Evolutionary conservation across 2,888 invertebrate genomes (phyloP).

Genomic region (Schrankia costaestrigalis): DNA sequence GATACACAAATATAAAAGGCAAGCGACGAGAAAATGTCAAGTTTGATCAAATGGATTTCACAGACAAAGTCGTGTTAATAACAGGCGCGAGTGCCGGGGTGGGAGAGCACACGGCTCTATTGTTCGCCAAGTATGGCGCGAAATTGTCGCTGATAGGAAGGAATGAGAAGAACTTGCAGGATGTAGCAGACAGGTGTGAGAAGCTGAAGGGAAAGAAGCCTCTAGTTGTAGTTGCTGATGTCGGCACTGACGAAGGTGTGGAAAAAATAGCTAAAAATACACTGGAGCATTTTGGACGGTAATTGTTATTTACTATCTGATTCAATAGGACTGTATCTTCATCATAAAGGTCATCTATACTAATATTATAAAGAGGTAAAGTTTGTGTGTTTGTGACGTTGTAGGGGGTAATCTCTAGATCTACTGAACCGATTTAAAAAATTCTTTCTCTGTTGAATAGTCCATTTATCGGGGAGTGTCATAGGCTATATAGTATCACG

Average conservation of each 20-base stretch:
- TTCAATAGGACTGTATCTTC: too few relatives aligned
- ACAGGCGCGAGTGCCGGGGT: slow-evolving; percentile 47
- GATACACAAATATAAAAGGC: too few relatives aligned
- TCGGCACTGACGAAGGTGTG: slow-evolving; percentile 17
- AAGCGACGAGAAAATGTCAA: too few relatives aligned
- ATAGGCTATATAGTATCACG: too few relatives aligned
- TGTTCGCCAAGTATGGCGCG: slow-evolving; percentile 38
- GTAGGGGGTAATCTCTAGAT: too few relatives aligned
- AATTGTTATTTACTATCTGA: not conserved
- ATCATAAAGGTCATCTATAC: too few relatives aligned
- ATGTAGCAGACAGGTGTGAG: slow-evolving; percentile 31
- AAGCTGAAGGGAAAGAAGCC: slow-evolving; percentile 24
- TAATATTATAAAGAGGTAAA: too few relatives aligned
- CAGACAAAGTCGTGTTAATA: slow-evolving; percentile 40
- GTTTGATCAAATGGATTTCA: slow-evolving; percentile 26
- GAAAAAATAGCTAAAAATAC: slow-evolving; percentile 35
- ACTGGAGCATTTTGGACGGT: slow-evolving; percentile 40
- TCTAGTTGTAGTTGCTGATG: slow-evolving; percentile 36
- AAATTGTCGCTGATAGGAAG: slow-evolving; percentile 36
- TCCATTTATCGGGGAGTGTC: too few relatives aligned
- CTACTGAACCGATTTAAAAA: too few relatives aligned
- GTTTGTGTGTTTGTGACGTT: too few relatives aligned
- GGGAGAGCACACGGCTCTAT: slow-evolving; percentile 37
- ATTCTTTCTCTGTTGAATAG: too few relatives aligned
- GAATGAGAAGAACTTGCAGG: slow-evolving; percentile 27